These are phyloP conservation scores for Mus caroli DNA, from an alignment of 2,797 vertebrate species.

Conservation along the genomic window DNA sequence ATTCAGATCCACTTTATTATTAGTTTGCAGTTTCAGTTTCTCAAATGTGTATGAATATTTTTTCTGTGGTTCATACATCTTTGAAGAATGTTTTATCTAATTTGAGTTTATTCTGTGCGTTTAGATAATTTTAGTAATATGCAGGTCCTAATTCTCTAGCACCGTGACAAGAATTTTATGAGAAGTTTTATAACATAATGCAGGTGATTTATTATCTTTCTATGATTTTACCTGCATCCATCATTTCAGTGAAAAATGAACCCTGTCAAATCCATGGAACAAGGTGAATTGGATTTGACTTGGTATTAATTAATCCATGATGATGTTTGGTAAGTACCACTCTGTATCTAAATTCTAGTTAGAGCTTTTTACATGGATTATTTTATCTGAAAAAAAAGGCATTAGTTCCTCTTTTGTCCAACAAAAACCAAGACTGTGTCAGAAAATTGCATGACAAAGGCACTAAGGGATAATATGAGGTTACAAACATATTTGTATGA, in stretches of 20 bases:
- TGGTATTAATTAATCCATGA: slow-evolving; percentile 70
- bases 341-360: slow-evolving; percentile 61
- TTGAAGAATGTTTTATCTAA: slow-evolving; percentile 44
- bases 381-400: slow-evolving; percentile 54
- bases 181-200: slow-evolving; percentile 53
- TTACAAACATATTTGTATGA: not conserved
- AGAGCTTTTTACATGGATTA: slow-evolving; percentile 57
- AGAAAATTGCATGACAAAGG: slow-evolving; percentile 31
- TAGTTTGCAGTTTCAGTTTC: not conserved
- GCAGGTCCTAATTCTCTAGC: not conserved
- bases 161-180: not conserved
- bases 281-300: slow-evolving; percentile 63
- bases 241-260: slow-evolving; percentile 60
- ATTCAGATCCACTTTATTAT: not conserved
- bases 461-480: not conserved
- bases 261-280: slow-evolving; percentile 63
- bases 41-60: slow-evolving; percentile 22
- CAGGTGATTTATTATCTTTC: slow-evolving; percentile 26
- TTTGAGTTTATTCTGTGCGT: slow-evolving; percentile 34
- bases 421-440: slow-evolving; percentile 13
- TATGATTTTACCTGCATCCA: slow-evolving; percentile 5
- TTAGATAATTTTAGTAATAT: slow-evolving; percentile 51
- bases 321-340: slow-evolving; percentile 17
- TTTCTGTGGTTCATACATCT: slow-evolving; percentile 27
- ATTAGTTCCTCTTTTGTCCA: slow-evolving; percentile 41